Base-by-base conservation (phyloP, 2,113 vertebrate species). In the Entomyzon cyanotis region DNA sequence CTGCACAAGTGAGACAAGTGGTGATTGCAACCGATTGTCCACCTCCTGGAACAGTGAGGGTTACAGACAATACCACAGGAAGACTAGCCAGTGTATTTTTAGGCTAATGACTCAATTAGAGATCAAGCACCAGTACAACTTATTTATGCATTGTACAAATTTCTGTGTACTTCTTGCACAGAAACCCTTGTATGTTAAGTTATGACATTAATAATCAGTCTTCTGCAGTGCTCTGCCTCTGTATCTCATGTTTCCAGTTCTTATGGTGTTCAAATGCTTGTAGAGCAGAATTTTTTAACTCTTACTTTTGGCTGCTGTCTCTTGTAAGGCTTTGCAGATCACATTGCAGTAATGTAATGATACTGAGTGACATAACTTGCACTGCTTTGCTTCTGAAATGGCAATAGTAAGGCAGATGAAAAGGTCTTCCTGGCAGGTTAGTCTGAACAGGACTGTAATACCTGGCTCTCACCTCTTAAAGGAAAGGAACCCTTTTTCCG, bases 21-120 rank as follows among this genome's bases (percentile, higher is more conserved):
- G 50, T 89, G 73, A 84, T 49, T 93, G 55, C 78, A 93, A 49
- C 42, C 92, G 53, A 44, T 87, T 94, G 84, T 95, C 88, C 46
- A 63, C 37, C 76, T 90, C 46, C 82, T 95, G 71, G 96, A 89
- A 94, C 90, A 95, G 78, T 73, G 62, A 96, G 93, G 63, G 93
- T 96, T 96, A 92, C 89, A 81, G 62, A 90, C 81, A 93, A 82
- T 95, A 58, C 91, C 94, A 77, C 77, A 83, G 78, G 73, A 88
- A 95, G 90, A 92, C 89, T 68, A 92, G 73, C 39, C 71, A 58
- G 58, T 71, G 37, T 97, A 97, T 98, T 98, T 96, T 97, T 97
- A 97, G 94, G 63, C 33, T 62, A 87, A 84, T 97, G 95, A 96
- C 88, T 95, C 93, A 93, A 90, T 64, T 52, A 47, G 52, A 88